Conservation (phyloP, 1,140 invertebrate species). For the Paraescarpia echinospica region DNA sequence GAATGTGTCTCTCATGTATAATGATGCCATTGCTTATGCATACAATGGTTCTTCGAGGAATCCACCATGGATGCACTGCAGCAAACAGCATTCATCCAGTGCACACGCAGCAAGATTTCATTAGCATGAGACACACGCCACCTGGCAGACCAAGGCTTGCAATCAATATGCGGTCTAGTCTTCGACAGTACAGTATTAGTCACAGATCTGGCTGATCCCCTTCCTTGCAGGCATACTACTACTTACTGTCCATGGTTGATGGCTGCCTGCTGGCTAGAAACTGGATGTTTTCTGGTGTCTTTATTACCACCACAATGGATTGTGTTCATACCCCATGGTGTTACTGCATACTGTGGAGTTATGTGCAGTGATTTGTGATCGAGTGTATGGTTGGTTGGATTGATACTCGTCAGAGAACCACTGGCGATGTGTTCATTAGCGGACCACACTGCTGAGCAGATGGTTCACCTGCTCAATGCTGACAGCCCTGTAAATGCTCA, state of each 20-base stretch:
- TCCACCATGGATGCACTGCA: neutral
- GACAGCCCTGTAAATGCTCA: neutral
- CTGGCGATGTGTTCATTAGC: neutral
- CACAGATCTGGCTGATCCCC: neutral
- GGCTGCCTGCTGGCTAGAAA: neutral
- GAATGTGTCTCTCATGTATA: neutral
- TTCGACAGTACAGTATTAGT: neutral
- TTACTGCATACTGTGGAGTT: neutral
- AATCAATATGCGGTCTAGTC: neutral
- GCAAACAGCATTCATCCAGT: neutral
- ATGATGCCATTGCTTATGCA: neutral
- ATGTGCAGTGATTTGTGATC: neutral
- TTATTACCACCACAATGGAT: neutral
- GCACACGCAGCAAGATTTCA: neutral
- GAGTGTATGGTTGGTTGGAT: neutral
- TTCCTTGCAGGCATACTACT: too few relatives aligned
- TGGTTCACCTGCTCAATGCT: neutral
- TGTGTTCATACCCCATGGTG: neutral
- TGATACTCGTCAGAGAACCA: neutral
- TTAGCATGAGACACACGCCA: neutral
- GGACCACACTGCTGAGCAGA: neutral
- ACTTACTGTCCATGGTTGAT: neutral
- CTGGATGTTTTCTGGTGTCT: neutral
- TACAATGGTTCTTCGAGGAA: neutral
- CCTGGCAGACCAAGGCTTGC: neutral